These are phyloP conservation scores for Sminthopsis crassicaudata DNA, from an alignment of 2,113 vertebrate genomes.

Conservation along the genomic window DNA sequence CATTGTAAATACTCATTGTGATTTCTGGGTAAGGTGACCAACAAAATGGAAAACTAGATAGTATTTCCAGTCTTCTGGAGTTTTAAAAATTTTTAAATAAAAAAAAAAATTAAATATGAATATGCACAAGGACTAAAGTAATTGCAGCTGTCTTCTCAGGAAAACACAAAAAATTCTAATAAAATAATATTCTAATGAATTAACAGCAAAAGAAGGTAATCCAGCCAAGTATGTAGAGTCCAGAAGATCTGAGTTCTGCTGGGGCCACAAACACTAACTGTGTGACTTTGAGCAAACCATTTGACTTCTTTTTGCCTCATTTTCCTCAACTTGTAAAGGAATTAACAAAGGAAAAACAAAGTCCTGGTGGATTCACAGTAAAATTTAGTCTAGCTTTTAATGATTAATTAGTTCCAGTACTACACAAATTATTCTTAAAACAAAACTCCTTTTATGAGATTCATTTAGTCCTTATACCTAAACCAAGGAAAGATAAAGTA, in stretches of 20 bases:
- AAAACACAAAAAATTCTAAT: background rate
- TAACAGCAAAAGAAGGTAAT: background rate
- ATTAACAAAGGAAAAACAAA: background rate
- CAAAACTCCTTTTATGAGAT: background rate
- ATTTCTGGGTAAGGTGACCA: background rate
- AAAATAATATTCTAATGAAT: background rate
- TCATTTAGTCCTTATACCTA: background rate
- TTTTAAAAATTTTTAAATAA: background rate
- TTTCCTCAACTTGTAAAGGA: background rate
- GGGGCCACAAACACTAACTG: background rate
- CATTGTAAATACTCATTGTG: background rate
- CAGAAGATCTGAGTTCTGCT: background rate
- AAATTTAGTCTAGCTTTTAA: background rate
- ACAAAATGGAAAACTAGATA: background rate
- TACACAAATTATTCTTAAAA: background rate
- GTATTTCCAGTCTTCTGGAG: background rate
- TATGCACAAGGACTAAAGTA: background rate
- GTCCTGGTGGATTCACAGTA: background rate
- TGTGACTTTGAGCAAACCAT: background rate
- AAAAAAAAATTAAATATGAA: background rate
- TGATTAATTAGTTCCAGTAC: background rate
- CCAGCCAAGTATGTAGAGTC: background rate
- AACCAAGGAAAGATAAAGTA: background rate
- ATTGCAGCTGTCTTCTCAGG: background rate
- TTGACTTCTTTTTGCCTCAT: background rate